A percentile compares a stretch with the other conserved stretches of the same genome.
Conservation (phyloP, 2,113 vertebrate species). For the Apaloderma vittatum region DNA sequence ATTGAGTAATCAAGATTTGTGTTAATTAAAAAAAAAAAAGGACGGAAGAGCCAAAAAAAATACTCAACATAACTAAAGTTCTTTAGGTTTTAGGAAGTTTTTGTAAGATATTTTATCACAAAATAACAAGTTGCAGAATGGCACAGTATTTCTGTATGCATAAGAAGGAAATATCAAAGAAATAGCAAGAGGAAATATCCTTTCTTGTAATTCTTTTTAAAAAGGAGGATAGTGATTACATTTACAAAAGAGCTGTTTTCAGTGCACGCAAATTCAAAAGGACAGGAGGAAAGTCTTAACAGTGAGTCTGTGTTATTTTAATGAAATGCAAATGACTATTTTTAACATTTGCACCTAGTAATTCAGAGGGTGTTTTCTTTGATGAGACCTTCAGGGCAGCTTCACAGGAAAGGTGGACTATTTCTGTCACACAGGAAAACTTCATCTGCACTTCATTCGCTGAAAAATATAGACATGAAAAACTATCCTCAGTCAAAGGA, state of each 20-base stretch:
- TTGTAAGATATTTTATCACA: neutral
- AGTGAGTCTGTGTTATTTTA: slow-evolving; percentile 3
- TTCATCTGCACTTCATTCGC: slow-evolving; percentile 45
- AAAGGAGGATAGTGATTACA: neutral
- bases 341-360: slow-evolving; percentile 40
- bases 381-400: slow-evolving; percentile 25
- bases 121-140: neutral
- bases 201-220: neutral
- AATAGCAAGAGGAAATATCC: neutral
- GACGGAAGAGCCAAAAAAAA: neutral
- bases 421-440: slow-evolving; percentile 6
- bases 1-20: neutral
- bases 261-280: slow-evolving; percentile 6
- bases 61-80: neutral
- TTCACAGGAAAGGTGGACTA: slow-evolving; percentile 37
- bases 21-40: neutral
- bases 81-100: neutral
- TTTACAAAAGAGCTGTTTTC: slow-evolving; percentile 37
- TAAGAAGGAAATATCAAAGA: slow-evolving; percentile 8
- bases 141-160: neutral
- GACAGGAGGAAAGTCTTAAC: neutral
- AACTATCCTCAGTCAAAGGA: slow-evolving; percentile 46
- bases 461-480: slow-evolving; percentile 46
- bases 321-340: slow-evolving; percentile 22
- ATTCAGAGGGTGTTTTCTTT: slow-evolving; percentile 42